Evolutionary conservation across 2,113 vertebrate species (phyloP).

Genomic region (Eira barbara): DNA sequence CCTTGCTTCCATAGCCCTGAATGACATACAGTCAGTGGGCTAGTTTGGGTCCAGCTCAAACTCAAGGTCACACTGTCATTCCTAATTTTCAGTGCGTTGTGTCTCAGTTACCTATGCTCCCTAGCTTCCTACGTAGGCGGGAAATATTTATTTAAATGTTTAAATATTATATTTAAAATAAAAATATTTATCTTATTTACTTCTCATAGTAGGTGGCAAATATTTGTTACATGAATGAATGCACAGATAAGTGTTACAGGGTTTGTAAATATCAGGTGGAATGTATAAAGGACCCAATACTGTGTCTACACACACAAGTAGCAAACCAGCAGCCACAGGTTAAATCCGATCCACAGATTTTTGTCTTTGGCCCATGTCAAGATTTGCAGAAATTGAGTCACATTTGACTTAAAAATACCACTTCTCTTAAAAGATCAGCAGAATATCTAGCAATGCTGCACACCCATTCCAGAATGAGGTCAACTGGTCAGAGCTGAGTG

Average conservation of each 20-base stretch:
- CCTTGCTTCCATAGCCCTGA: neutral
- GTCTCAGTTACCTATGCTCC: neutral
- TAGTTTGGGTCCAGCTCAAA: neutral
- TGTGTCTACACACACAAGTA: neutral
- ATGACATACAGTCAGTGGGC: neutral
- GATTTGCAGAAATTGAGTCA: neutral
- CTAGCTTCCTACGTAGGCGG: too few relatives aligned
- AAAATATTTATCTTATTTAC: too few relatives aligned
- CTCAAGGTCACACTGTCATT: neutral
- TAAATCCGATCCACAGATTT: neutral
- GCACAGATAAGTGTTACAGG: neutral
- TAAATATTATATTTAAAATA: too few relatives aligned
- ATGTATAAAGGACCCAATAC: neutral
- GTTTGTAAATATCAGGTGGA: neutral
- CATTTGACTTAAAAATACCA: neutral
- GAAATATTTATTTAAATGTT: too few relatives aligned
- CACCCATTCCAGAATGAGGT: neutral
- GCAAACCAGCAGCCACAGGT: neutral
- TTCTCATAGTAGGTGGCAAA: neutral
- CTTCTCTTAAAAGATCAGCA: neutral
- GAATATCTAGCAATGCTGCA: neutral
- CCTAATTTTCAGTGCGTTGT: fast-evolving
- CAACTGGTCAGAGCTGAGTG: neutral
- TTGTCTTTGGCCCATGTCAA: neutral
- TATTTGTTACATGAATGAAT: neutral